These are phyloP conservation scores for Sebastes oblongus DNA, from an alignment of 2,797 vertebrate genomes.

Conservation along the genomic window DNA sequence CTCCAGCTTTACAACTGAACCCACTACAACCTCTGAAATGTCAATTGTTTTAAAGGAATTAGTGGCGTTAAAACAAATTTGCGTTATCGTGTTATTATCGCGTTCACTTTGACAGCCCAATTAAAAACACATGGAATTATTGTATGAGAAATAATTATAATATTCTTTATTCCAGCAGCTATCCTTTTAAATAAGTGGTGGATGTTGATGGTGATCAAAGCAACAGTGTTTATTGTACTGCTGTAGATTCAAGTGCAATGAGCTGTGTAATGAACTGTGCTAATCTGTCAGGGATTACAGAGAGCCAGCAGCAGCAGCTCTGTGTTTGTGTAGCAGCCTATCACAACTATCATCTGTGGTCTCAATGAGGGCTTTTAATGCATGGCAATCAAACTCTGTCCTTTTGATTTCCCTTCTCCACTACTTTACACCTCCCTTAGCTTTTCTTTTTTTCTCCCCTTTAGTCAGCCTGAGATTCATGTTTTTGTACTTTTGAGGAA, in stretches of 20 bases:
- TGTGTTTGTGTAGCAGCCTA: conserved; percentile 51
- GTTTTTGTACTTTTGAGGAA: not conserved
- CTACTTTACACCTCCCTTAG: not conserved
- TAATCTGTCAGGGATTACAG: conserved; percentile 69
- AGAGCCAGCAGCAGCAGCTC: conserved; percentile 45
- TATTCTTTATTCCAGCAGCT: not conserved
- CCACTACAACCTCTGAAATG: no score
- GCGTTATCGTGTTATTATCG: no score
- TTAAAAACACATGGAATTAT: not conserved
- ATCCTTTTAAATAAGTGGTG: not conserved
- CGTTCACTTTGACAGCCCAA: no score
- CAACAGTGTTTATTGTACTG: conserved; percentile 25
- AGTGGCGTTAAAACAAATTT: no score
- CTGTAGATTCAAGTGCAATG: conserved; percentile 46
- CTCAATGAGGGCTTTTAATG: conserved; percentile 23
- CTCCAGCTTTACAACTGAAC: no score
- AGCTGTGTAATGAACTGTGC: conserved; percentile 56
- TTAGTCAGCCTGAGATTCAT: not conserved
- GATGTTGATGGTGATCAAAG: conserved; percentile 28
- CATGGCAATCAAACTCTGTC: not conserved
- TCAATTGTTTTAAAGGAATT: no score
- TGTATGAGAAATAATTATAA: not conserved
- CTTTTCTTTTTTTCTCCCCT: not conserved
- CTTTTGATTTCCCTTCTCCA: not conserved
- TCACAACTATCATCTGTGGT: conserved; percentile 38